A percentile compares a stretch with the other conserved stretches of the same genome.
Evolutionary conservation across 2,888 invertebrate genomes (phyloP).

Genomic region (Dendrolimus houi): DNA sequence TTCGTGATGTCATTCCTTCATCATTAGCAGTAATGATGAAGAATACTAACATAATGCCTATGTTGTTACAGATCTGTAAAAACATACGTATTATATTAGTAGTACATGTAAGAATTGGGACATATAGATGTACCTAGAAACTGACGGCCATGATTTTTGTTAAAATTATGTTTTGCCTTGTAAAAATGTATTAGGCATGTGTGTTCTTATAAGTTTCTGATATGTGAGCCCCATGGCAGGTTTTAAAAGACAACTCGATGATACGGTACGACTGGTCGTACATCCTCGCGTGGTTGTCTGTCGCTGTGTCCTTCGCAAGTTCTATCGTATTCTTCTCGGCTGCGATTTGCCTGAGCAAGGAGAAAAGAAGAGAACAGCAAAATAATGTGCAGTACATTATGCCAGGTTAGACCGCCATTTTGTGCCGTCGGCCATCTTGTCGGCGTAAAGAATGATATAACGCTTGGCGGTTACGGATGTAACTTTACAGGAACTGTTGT

Average conservation of each 20-base stretch:
- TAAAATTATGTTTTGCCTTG: background rate
- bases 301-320: conserved; percentile 84
- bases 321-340: conserved; percentile 88
- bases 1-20: too few species aligned
- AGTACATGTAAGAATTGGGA: too few species aligned
- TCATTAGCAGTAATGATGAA: too few species aligned
- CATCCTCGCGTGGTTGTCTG: conserved; percentile 89
- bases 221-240: conserved; percentile 58
- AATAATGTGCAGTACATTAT: conserved; percentile 92
- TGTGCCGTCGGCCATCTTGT: conserved; percentile 26
- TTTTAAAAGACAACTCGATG: conserved; percentile 83
- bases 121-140: too few species aligned
- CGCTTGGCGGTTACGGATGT: conserved; percentile 58
- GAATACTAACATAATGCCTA: too few species aligned
- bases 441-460: conserved; percentile 29
- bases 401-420: conserved; percentile 83
- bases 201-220: background rate
- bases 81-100: too few species aligned
- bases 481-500: background rate
- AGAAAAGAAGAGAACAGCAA: conserved; percentile 83
- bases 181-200: background rate
- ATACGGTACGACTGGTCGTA: conserved; percentile 91
- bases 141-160: too few species aligned
- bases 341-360: conserved; percentile 85
- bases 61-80: too few species aligned